phyloP scores from a whole-genome alignment of 2,113 vertebrate genomes.

The Propithecus coquereli region DNA sequence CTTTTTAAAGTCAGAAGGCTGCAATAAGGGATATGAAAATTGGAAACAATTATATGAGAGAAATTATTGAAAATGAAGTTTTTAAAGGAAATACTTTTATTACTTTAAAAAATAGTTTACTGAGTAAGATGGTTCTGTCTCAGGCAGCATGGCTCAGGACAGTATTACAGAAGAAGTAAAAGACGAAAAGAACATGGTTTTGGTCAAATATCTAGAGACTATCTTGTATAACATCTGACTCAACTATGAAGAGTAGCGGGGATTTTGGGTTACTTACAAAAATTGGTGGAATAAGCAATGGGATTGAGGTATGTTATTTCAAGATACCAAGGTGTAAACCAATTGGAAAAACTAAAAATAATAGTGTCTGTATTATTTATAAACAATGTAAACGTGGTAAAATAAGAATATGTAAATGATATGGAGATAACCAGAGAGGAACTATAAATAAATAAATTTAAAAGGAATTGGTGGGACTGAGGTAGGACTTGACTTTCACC shows the following conservation, averaged over 20 bases:
- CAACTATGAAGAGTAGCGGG: background rate
- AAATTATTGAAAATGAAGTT: background rate
- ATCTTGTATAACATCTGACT: background rate
- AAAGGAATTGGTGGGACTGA: background rate
- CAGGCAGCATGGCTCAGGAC: background rate
- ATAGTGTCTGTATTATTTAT: background rate
- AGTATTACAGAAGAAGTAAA: background rate
- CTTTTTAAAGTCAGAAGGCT: constrained; percentile 21
- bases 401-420: background rate
- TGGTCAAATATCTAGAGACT: background rate
- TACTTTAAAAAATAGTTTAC: background rate
- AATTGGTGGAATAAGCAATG: background rate
- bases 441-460: background rate
- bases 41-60: constrained; percentile 46
- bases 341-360: background rate
- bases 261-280: background rate
- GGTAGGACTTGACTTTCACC: background rate
- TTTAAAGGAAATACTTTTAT: background rate
- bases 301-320: background rate
- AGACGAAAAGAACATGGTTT: background rate
- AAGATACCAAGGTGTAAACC: background rate
- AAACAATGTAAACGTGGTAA: background rate
- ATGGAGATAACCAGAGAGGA: background rate
- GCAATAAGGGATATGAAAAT: background rate
- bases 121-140: background rate